Evolutionary conservation across 2,888 invertebrate species (phyloP), one percentile per base, ranked within the genome.

Genomic region (Lathronympha strigana): DNA sequence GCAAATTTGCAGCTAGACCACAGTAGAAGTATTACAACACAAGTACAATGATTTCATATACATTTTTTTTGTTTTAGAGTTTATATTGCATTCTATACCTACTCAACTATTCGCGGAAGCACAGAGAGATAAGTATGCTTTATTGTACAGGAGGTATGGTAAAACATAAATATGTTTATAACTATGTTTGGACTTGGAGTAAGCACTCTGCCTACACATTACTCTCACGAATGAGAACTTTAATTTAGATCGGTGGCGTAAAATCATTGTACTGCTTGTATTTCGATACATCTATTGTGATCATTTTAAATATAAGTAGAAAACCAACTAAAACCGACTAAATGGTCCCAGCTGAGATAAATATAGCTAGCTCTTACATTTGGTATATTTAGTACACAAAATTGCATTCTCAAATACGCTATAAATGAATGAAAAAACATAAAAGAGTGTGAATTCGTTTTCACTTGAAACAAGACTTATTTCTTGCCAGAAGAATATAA

Each of bases 301-400:
- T 15, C 28, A 11, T 28, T 28, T 6, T 17, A 55, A 19, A 45
- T 21, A 45, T 19, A 49, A 50, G 33, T 43, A 57, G 40, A 61
- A 62, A 55, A 33, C 68, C 67, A 69, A 68, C 67, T 69, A 72
- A 76, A 72, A 75, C 75, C 74, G 73, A 69, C 76, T 77, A 77
- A 67, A 69, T 81, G 81, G 81, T 81, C 81, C 81, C 81, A 72
- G 72, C 64, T 68, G 62, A 68, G 50, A 63, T 62, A 68, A 67
- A 61, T 61, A 53, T 51, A 51, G 40, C 28, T 60, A 64, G 45
- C 25, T 63, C 57, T 58, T 45, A 64, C 63, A 64, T 64, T 64
- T 64, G 64, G 64, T 64, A 64, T 64, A 53, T 25, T 51, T 53
- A 58, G 58, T 53, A 43, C 36, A 53, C 51, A 28, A 60, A 64